phyloP scores from a whole-genome alignment of 2,797 vertebrate species.

The Natrix natrix region DNA sequence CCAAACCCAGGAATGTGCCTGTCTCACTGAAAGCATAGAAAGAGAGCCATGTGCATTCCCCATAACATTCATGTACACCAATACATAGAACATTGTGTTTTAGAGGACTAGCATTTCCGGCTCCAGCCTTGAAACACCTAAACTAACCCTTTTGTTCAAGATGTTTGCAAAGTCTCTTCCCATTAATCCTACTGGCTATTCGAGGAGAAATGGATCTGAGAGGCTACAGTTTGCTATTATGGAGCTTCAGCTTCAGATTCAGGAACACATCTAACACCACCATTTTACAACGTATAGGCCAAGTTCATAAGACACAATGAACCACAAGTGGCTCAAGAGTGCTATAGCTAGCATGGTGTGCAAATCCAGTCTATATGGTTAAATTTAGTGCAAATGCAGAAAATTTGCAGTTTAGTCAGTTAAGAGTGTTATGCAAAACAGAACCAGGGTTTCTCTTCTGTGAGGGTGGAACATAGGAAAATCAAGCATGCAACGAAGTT shows the following conservation, averaged over 20 bases:
- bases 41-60: background rate
- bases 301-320: background rate
- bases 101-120: accelerated
- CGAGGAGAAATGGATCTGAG: background rate
- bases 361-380: background rate
- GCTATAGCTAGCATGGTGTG: background rate
- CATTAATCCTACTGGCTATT: background rate
- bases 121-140: accelerated
- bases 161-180: background rate
- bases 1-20: constrained; percentile 93
- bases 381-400: background rate
- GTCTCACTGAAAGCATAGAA: constrained; percentile 77
- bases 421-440: background rate
- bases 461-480: background rate
- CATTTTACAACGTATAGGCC: background rate
- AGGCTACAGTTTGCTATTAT: background rate
- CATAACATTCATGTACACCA: background rate
- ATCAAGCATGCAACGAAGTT: background rate
- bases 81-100: background rate
- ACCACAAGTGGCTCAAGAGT: background rate
- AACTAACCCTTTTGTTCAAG: background rate
- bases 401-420: background rate
- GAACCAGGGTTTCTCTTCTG: background rate
- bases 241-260: background rate
- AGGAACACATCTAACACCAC: background rate